Evolutionary conservation across 1,140 invertebrate genomes (phyloP), one percentile per base, ranked within the genome.

Genomic region (Thalassaphorura encarpata): DNA sequence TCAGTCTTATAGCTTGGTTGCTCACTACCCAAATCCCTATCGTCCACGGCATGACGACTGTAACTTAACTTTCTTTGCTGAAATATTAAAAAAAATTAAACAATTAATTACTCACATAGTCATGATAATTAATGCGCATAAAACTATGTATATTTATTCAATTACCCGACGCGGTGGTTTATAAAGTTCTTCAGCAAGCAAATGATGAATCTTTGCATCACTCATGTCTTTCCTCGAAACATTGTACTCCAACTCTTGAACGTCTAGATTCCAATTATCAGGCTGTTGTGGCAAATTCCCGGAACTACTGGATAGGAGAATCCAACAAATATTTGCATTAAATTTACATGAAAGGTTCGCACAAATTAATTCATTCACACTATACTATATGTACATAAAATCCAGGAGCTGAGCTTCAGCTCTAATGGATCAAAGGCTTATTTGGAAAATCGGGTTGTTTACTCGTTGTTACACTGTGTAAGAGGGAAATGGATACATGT

Each of bases 211-310:
- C 70, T 82, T 87, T 11, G 87, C 88, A 71, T 95, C 91, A 3
- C 87, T 91, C 48, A 92, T 71, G 74, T 93, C 89, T 70, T 89
- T 89, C 67, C 84, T 87, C 36, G 84, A 88, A 50, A 88, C 87
- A 77, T 87, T 90, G 69, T 93, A 93, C 69, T 93, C 87, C 64
- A 94, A 71, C 68, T 93, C 89, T 69, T 89, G 88, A 76, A 94
- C 83, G 69, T 96, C 91, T 63, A 93, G 82, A 72, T 91, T 92
- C 80, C 87, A 87, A 2, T 80, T 21, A 21, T 57, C 60, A 21
- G 39, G n/a, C 1, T 53, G 31, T 49, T 45, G 39, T 23, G 54
- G n/a, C n/a, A n/a, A n/a, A 53, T 58, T 58, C 11, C 52, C 52
- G 8, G 60, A 58, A 23, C 59, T 61, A 19, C 19, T 36, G 46